phyloP scores from a whole-genome alignment of 2,888 invertebrate genomes.

The Argyresthia goedartella region DNA sequence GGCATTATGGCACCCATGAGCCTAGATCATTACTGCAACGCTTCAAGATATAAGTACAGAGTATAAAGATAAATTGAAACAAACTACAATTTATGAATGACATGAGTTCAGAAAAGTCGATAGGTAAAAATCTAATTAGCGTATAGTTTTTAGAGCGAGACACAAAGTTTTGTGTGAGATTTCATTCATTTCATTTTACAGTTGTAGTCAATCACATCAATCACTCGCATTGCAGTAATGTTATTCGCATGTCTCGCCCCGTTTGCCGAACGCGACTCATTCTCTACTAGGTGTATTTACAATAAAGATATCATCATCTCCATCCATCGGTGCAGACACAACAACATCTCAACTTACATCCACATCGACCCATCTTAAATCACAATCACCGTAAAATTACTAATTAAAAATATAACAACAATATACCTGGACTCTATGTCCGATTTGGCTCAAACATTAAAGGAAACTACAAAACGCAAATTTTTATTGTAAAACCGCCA shows the following conservation, averaged over 20 bases:
- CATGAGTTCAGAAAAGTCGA: conserved; percentile 17
- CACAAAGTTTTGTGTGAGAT: conserved; percentile 24
- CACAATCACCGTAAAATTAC: background rate
- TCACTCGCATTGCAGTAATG: too few species aligned
- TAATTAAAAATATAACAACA: conserved; percentile 1
- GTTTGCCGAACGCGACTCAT: background rate
- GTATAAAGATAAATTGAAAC: background rate
- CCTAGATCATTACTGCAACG: background rate
- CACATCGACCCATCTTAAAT: conserved; percentile 18
- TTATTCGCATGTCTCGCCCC: background rate
- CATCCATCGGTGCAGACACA: conserved; percentile 23
- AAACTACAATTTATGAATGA: conserved; percentile 11
- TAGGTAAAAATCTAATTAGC: conserved; percentile 39
- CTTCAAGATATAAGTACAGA: background rate
- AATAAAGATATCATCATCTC: conserved; percentile 20
- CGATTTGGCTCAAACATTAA: background rate
- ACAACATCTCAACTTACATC: conserved; percentile 12
- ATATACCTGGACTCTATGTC: conserved; percentile 9
- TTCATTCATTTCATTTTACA: conserved; percentile 10
- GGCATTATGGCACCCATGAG: background rate
- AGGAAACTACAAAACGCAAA: conserved; percentile 5
- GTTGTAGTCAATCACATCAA: too few species aligned
- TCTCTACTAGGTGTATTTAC: conserved; percentile 39
- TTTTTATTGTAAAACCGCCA: background rate
- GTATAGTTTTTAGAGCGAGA: conserved; percentile 39